Conservation (phyloP, 1,140 invertebrate genomes). For the Heliconius nattereri region DNA sequence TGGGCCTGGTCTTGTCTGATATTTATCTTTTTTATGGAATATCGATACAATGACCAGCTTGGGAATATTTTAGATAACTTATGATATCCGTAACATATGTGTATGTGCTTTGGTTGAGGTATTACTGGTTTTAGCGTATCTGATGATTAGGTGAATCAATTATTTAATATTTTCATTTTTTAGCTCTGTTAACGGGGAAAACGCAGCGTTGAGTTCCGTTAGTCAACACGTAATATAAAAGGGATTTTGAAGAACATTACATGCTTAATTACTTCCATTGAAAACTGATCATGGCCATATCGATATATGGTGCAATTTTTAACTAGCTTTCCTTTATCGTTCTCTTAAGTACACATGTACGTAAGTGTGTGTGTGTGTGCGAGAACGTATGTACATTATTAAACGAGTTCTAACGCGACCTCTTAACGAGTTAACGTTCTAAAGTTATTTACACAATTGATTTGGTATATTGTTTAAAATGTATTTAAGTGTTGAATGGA, state of each 20-base stretch:
- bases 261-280: no score
- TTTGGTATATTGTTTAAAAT: conserved; percentile 36
- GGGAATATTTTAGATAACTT: conserved; percentile 26
- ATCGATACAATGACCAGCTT: conserved; percentile 41
- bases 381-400: not conserved
- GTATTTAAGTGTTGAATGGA: conserved; percentile 30
- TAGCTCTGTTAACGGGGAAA: no score
- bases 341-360: no score
- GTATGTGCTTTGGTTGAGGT: not conserved
- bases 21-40: conserved; percentile 52
- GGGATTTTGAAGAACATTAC: no score
- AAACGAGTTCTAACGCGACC: conserved; percentile 1
- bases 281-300: no score
- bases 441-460: conserved; percentile 35
- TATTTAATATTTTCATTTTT: no score
- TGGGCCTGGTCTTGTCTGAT: conserved; percentile 59
- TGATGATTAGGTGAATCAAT: not conserved
- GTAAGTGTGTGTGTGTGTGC: not conserved
- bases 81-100: not conserved
- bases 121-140: not conserved
- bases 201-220: no score
- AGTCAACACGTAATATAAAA: no score
- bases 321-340: no score
- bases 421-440: conserved; percentile 9
- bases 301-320: no score